Conservation (phyloP, 1,140 invertebrate species). For the Caenorhabditis inopinata region DNA sequence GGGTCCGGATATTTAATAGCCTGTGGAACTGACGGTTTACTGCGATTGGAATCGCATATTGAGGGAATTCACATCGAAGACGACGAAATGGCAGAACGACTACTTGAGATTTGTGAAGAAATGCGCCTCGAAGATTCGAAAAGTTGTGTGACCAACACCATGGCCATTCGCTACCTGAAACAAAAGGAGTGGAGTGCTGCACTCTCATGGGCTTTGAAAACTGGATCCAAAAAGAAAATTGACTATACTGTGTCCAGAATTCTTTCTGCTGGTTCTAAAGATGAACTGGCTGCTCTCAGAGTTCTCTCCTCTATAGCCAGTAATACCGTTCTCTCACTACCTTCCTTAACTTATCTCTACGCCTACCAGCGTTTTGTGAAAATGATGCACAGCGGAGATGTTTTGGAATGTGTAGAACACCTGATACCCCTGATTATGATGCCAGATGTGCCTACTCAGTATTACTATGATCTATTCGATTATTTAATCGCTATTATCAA, state of each 20-base stretch:
- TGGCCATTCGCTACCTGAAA: background rate
- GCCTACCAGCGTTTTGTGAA: background rate
- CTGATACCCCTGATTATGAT: slow-evolving; percentile 15
- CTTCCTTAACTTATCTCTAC: background rate
- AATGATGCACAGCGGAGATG: slow-evolving; percentile 10
- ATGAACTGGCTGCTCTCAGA: background rate
- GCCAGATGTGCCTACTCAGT: slow-evolving; percentile 26
- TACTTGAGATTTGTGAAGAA: background rate
- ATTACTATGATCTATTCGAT: slow-evolving; percentile 9
- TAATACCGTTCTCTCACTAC: background rate
- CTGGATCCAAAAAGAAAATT: background rate
- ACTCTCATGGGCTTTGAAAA: background rate
- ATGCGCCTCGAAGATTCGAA: background rate
- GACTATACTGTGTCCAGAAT: background rate
- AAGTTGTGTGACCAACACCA: slow-evolving; percentile 1
- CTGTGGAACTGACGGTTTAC: background rate
- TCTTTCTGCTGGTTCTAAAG: background rate
- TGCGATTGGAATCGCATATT: background rate
- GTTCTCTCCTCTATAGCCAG: background rate
- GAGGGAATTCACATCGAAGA: slow-evolving; percentile 9
- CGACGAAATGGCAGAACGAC: slow-evolving; percentile 9
- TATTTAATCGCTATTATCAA: background rate
- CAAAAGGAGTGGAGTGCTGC: background rate
- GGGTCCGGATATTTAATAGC: background rate
- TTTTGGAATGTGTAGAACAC: background rate